Percentiles rank a stretch among this genome's conserved stretches.
These are phyloP conservation scores for Lemur catta DNA, from an alignment of 2,797 vertebrate genomes.

Conservation along the genomic window DNA sequence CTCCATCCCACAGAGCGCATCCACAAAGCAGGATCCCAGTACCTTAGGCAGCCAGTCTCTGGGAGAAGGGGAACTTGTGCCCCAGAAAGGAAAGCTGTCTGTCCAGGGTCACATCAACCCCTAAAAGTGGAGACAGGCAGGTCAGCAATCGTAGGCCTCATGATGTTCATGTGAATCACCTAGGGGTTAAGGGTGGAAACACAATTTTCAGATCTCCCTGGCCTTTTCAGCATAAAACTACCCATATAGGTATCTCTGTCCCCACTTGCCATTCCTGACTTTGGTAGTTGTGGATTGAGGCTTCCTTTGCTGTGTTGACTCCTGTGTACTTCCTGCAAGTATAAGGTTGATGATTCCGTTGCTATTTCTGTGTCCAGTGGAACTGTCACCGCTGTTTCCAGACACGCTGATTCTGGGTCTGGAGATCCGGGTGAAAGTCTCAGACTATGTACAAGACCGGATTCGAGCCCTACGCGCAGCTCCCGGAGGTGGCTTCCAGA, in stretches of 20 bases:
- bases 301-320: background rate
- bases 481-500: constrained; percentile 90
- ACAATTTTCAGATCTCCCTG: background rate
- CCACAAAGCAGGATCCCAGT: background rate
- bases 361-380: constrained; percentile 84
- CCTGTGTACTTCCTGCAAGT: background rate
- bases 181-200: background rate
- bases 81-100: background rate
- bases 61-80: background rate
- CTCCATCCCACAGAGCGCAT: background rate
- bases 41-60: background rate
- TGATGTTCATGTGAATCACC: constrained; percentile 47
- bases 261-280: background rate
- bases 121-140: background rate
- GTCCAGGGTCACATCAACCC: background rate
- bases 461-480: constrained; percentile 88
- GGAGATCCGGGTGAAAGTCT: constrained; percentile 95
- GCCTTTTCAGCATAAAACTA: background rate
- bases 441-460: constrained; percentile 93
- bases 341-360: constrained; percentile 1
- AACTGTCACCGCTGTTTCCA: constrained; percentile 91
- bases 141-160: background rate
- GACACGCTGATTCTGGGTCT: constrained; percentile 91
- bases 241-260: background rate
- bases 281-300: background rate